A percentile compares a stretch with the other conserved stretches of the same genome.
Conservation (phyloP, 2,113 vertebrate genomes). For the Pterocles orientalis region DNA sequence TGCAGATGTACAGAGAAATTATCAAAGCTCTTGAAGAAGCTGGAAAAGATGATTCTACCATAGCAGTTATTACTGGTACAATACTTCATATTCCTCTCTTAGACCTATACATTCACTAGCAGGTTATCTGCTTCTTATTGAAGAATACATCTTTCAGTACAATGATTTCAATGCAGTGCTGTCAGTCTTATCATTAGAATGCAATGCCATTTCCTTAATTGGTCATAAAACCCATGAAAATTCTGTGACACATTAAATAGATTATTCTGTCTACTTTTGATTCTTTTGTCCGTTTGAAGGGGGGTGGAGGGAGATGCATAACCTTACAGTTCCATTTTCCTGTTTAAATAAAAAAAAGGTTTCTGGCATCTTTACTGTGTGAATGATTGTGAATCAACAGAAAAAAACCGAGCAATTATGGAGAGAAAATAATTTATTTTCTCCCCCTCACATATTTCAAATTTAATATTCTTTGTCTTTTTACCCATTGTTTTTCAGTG, state of each 20-base stretch:
- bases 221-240: neutral
- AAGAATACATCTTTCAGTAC: neutral
- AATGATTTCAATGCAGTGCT: neutral
- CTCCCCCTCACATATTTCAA: neutral
- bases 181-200: neutral
- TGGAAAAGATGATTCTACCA: conserved; percentile 80
- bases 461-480: neutral
- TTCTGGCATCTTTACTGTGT: neutral
- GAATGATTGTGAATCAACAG: neutral
- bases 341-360: neutral
- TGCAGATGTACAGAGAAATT: conserved; percentile 92
- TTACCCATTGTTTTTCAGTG: neutral
- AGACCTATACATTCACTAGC: neutral
- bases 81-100: neutral
- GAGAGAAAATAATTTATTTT: neutral
- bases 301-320: neutral
- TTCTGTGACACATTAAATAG: neutral
- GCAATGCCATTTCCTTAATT: neutral
- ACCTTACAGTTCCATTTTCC: neutral
- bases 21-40: conserved; percentile 85
- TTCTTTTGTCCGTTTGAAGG: neutral
- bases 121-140: neutral
- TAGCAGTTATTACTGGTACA: conserved; percentile 91
- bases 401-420: neutral
- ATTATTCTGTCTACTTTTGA: neutral